phyloP scores from a whole-genome alignment of 2,888 invertebrate genomes.

The Ectemnius continuus region DNA sequence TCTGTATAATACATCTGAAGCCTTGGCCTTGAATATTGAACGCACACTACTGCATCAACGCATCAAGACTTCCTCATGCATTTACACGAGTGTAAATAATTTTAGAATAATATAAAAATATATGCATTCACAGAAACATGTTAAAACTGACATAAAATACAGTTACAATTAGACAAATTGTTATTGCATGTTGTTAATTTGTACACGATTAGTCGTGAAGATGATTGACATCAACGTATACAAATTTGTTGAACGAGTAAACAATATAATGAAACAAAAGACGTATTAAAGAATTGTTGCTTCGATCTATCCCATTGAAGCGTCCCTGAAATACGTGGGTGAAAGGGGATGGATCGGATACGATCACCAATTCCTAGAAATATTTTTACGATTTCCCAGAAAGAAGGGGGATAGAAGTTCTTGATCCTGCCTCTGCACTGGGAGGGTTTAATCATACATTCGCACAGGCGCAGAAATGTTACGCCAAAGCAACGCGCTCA shows the following conservation, averaged over 20 bases:
- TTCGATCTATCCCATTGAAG: background rate
- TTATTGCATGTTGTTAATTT: too few relatives aligned
- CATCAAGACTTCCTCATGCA: too few relatives aligned
- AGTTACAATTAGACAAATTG: too few relatives aligned
- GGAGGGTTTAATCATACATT: conserved; percentile 17
- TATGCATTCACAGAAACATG: too few relatives aligned
- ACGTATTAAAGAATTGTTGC: too few relatives aligned
- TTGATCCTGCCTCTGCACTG: conserved; percentile 28
- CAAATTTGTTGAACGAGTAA: too few relatives aligned
- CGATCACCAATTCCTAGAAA: conserved; percentile 42
- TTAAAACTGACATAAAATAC: too few relatives aligned
- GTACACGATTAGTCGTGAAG: too few relatives aligned
- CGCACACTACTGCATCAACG: background rate
- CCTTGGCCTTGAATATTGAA: conserved; percentile 29
- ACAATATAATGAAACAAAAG: too few relatives aligned
- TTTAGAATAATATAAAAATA: too few relatives aligned
- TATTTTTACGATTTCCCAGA: conserved; percentile 45
- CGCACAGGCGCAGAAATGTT: conserved; percentile 42
- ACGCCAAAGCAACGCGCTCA: conserved; percentile 15
- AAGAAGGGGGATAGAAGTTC: conserved; percentile 31
- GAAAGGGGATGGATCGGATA: conserved; percentile 12
- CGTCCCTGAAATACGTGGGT: conserved; percentile 7
- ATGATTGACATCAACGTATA: too few relatives aligned
- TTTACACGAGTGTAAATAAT: too few relatives aligned
- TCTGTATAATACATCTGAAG: conserved; percentile 27